These are phyloP conservation scores for Chionoecetes opilio DNA, from an alignment of 1,140 invertebrate genomes.

Conservation along the genomic window DNA sequence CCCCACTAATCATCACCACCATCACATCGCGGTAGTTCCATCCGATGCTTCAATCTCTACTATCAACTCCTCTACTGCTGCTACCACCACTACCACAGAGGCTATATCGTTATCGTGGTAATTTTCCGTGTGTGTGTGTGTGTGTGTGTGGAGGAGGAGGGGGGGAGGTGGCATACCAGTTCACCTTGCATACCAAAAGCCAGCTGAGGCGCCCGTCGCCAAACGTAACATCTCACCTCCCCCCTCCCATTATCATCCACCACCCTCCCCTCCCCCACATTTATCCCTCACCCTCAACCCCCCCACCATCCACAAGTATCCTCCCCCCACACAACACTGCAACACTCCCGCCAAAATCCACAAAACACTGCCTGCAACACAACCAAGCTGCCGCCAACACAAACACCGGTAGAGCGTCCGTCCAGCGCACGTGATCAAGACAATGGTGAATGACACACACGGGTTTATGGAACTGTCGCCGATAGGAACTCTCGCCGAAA, in stretches of 20 bases:
- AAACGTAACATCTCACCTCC: background rate
- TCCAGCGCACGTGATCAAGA: no score
- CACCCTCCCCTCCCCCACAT: background rate
- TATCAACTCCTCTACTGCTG: background rate
- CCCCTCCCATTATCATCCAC: background rate
- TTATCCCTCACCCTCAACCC: background rate
- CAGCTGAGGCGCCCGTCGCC: background rate
- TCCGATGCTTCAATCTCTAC: background rate
- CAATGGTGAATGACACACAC: no score
- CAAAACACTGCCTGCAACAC: no score
- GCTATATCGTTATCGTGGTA: no score
- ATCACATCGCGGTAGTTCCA: background rate
- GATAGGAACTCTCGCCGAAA: no score
- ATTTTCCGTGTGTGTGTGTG: no score
- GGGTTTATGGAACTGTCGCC: no score
- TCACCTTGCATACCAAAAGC: constrained; percentile 3
- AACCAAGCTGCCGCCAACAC: no score
- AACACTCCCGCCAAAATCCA: no score
- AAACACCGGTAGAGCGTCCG: no score
- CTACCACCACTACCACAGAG: background rate
- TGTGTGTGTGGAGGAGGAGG: constrained; percentile 22
- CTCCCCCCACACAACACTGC: no score
- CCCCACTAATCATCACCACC: background rate
- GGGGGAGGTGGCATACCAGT: background rate
- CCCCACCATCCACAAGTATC: background rate